A percentile compares a stretch with the other conserved stretches of the same genome.
Evolutionary conservation across 2,113 vertebrate genomes (phyloP).

Genomic region (Uria aalge): DNA sequence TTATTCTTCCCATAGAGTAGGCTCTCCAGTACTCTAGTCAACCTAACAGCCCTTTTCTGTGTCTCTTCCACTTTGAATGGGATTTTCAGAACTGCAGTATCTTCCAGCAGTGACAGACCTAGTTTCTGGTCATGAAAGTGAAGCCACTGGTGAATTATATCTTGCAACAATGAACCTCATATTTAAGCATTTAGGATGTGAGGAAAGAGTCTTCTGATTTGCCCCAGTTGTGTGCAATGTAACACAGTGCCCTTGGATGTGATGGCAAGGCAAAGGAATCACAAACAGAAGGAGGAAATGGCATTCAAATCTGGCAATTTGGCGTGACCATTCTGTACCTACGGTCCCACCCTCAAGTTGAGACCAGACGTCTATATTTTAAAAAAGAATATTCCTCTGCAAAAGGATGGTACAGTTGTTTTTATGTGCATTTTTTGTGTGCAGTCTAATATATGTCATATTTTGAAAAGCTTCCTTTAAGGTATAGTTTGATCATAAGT

Average conservation of each 20-base stretch:
- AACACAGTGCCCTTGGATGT: neutral
- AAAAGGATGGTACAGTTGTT: neutral
- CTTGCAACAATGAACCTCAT: neutral
- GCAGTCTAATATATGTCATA: neutral
- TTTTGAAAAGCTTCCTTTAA: neutral
- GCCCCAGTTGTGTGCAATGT: neutral
- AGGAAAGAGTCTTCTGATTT: neutral
- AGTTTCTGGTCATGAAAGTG: neutral
- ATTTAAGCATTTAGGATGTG: neutral
- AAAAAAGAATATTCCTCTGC: neutral
- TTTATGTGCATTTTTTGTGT: neutral
- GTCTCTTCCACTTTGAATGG: neutral
- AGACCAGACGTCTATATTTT: neutral
- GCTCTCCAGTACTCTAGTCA: neutral
- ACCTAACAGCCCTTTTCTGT: neutral
- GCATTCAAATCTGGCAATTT: neutral
- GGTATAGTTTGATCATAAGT: neutral
- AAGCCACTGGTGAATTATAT: neutral
- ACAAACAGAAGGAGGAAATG: neutral
- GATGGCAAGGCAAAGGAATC: neutral
- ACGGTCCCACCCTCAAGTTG: neutral
- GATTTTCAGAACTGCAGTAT: neutral
- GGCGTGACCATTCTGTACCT: neutral
- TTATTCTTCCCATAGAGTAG: neutral
- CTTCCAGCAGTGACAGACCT: neutral